Conservation (phyloP, 2,888 invertebrate species). For the Drosophila nr. perissopoda region DNA sequence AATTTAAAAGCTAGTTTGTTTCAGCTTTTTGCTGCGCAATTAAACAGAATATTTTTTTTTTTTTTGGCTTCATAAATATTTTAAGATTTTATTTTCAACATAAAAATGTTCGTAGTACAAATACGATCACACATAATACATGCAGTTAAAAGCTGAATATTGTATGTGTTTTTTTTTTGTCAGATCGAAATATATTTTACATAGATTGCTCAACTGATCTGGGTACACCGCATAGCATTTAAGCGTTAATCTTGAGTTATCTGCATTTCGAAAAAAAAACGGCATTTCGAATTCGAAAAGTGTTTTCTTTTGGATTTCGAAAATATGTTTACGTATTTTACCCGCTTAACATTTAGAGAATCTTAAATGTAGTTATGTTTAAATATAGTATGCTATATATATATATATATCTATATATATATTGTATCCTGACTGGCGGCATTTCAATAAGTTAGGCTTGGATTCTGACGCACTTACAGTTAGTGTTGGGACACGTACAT, state of each 20-base stretch:
- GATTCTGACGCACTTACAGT: slow-evolving; percentile 33
- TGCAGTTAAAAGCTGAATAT: slow-evolving; percentile 44
- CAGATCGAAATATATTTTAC: slow-evolving; percentile 27
- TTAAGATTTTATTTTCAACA: slow-evolving; percentile 54
- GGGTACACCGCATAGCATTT: slow-evolving; percentile 24
- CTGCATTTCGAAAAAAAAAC: slow-evolving; percentile 26
- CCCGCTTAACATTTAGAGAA: slow-evolving; percentile 37
- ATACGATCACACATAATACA: slow-evolving; percentile 46
- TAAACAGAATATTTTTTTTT: neutral
- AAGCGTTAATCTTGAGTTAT: slow-evolving; percentile 34
- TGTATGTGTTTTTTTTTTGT: slow-evolving; percentile 19
- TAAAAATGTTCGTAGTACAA: slow-evolving; percentile 55
- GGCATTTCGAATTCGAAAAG: slow-evolving; percentile 5
- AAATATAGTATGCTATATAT: slow-evolving; percentile 20
- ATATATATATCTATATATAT: slow-evolving; percentile 12
- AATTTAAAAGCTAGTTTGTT: neutral
- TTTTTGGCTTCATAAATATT: slow-evolving; percentile 47
- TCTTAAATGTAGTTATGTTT: slow-evolving; percentile 34
- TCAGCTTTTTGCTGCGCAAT: neutral
- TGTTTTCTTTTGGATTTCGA: slow-evolving; percentile 29
- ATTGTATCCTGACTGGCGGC: slow-evolving; percentile 38
- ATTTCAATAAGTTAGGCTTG: slow-evolving; percentile 45
- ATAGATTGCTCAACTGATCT: slow-evolving; percentile 31
- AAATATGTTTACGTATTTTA: slow-evolving; percentile 37
- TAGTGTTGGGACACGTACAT: slow-evolving; percentile 30